Conservation (phyloP, 2,888 invertebrate genomes). For the Callyntrura guangdongensis region DNA sequence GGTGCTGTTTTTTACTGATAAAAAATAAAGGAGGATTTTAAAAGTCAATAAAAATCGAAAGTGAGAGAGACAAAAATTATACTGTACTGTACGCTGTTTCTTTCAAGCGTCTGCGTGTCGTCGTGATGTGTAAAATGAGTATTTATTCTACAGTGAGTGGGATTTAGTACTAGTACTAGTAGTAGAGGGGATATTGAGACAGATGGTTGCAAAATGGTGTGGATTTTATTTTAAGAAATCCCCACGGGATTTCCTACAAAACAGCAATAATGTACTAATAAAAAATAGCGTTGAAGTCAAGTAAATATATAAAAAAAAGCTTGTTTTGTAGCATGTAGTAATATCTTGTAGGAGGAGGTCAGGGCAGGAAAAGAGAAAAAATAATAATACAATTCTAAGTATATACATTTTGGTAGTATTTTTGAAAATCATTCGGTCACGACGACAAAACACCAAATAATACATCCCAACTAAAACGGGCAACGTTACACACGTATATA, state of each 20-base stretch:
- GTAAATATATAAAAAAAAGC: background rate
- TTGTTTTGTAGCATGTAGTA: background rate
- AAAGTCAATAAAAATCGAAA: constrained; percentile 34
- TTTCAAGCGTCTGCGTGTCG: background rate
- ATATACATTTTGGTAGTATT: background rate
- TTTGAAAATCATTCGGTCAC: constrained; percentile 47
- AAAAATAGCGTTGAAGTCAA: background rate
- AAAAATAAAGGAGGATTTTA: constrained; percentile 34
- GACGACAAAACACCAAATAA: background rate
- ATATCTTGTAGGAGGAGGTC: constrained; percentile 45
- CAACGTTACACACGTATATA: too few relatives aligned
- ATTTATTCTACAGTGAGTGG: background rate
- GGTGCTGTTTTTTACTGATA: background rate
- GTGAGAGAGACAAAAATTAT: background rate
- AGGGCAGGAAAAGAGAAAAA: constrained; percentile 3
- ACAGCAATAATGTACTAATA: background rate
- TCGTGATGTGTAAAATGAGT: background rate
- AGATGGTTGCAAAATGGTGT: constrained; percentile 44
- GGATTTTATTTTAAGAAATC: background rate
- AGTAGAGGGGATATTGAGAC: constrained; percentile 28
- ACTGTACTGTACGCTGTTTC: background rate
- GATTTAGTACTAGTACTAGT: too few relatives aligned
- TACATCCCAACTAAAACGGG: background rate
- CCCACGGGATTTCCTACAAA: background rate
- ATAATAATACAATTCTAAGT: too few relatives aligned